phyloP scores from a whole-genome alignment of 2,113 vertebrate genomes.

The Syrrhaptes paradoxus region DNA sequence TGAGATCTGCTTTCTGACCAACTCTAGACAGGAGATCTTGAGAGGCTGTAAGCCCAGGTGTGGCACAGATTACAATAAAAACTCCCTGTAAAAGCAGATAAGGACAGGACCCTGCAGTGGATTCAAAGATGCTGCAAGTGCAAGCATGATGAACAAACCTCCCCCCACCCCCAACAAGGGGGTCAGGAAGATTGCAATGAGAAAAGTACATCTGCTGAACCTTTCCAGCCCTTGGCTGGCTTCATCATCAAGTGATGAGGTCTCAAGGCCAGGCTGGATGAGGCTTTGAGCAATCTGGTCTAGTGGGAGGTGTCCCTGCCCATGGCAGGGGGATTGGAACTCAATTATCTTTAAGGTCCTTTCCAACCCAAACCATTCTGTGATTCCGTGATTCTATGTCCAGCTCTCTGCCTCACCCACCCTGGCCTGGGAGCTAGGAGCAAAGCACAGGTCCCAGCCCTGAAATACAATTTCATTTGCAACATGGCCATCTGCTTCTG shows the following conservation, averaged over 20 bases:
- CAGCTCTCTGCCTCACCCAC: background rate
- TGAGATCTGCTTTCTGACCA: background rate
- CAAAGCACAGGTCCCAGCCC: background rate
- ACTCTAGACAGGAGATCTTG: background rate
- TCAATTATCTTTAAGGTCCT: too few relatives aligned
- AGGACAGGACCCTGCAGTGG: background rate
- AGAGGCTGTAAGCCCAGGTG: background rate
- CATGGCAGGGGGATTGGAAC: too few relatives aligned
- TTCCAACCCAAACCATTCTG: too few relatives aligned
- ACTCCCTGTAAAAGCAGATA: background rate
- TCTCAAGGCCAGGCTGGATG: background rate
- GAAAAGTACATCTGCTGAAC: background rate
- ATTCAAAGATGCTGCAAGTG: background rate
- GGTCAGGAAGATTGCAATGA: background rate
- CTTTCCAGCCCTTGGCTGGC: background rate
- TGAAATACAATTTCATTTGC: background rate
- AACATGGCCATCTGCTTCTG: background rate
- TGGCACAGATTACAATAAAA: background rate
- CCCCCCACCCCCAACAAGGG: too few relatives aligned
- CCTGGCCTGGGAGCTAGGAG: background rate
- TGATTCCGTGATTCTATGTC: too few relatives aligned
- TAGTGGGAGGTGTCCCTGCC: too few relatives aligned
- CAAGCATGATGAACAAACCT: background rate
- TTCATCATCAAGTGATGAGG: fast-evolving
- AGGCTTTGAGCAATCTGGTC: too few relatives aligned